These are phyloP conservation scores for Hymenopus coronatus DNA, from an alignment of 2,888 invertebrate species.

Conservation along the genomic window DNA sequence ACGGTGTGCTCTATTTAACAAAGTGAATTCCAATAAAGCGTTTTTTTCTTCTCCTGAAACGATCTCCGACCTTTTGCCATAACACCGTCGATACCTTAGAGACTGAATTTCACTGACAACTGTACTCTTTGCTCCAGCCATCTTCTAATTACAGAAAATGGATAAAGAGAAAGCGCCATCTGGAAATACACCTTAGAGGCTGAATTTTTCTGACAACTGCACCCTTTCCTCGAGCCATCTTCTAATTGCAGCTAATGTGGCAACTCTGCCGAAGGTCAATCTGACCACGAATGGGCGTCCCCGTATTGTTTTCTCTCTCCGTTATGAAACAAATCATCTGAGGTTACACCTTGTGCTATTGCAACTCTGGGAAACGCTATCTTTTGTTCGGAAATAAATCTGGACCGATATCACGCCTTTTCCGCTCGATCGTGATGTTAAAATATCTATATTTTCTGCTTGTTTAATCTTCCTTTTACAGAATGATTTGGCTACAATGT, in stretches of 20 bases:
- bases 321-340: neutral
- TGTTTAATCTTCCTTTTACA: neutral
- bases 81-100: too few species aligned
- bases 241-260: neutral
- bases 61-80: too few species aligned
- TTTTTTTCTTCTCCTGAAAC: too few species aligned
- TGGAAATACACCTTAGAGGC: too few species aligned
- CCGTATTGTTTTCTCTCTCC: neutral
- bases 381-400: neutral
- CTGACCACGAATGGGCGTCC: neutral
- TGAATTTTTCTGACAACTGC: neutral
- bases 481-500: too few species aligned
- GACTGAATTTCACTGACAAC: neutral
- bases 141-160: too few species aligned
- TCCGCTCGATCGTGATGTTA: neutral
- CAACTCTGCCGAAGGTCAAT: neutral
- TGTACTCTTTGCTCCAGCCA: neutral
- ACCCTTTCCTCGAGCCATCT: neutral
- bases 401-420: constrained; percentile 4
- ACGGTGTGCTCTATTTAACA: too few species aligned
- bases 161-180: too few species aligned
- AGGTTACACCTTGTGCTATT: neutral
- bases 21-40: too few species aligned
- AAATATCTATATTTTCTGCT: neutral
- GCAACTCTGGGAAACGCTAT: too few species aligned